Evolutionary conservation across 2,888 invertebrate species (phyloP), one percentile per base, ranked within the genome.

Genomic region (Megalurothrips usitatus): DNA sequence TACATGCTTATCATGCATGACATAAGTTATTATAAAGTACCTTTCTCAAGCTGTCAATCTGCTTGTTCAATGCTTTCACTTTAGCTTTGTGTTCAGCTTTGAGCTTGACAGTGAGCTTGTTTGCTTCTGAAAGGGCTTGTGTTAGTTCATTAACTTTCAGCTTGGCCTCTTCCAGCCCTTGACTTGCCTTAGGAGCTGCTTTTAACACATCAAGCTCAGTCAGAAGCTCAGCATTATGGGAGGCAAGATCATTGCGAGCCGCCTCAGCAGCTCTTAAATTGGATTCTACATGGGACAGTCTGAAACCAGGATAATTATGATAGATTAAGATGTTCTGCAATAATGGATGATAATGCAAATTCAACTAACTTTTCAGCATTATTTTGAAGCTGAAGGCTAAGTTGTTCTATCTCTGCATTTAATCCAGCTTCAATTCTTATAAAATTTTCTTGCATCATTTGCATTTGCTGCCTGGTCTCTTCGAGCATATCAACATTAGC

Each of bases 381-480:
- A 23, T 23, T 75, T 75, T 75, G 23, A 26, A 75, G 68, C 12
- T 75, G 68, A 11, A 75, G 12, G 23, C 26, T 75, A 11, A 75
- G 23, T 23, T 75, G 68, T 1, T 75, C 68, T 12, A 75, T 75
- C 26, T 94, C 92, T 80, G 90, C 89, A 85, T 92, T 93, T 90
- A 94, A 91, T 83, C 92, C 91, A 79, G 88, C 88, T 88, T 95
- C 94, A 87, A 92, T 89, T 19, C 89, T 88, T 48, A 93, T 89
- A 86, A 95, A 94, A 86, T 93, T 92, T 84, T 92, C 91, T 87
- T 95, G 95, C 93, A 94, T 93, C 85, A 91, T 90, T 85, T 91
- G 90, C 93, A 95, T 93, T 88, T 95, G 93, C 84, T 92, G 92
- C 85, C 92, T 92, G 26, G 94, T 94, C 82, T 95, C 94, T 86